Conservation (phyloP, 2,888 invertebrate genomes). For the Ormyrus labotus region DNA sequence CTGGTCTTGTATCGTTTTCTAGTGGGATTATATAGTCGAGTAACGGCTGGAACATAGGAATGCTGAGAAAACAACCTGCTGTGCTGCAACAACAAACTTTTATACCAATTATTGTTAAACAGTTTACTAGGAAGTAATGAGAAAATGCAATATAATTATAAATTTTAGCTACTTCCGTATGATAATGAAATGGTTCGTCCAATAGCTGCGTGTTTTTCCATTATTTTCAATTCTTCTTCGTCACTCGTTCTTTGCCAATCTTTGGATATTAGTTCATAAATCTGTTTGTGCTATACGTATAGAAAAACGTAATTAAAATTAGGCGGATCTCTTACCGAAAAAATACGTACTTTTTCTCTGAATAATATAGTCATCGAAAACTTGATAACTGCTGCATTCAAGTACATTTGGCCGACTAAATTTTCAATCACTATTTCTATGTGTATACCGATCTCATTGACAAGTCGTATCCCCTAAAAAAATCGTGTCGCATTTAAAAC, state of each 20-base stretch:
- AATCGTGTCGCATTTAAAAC: not conserved
- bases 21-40: not conserved
- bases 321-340: not conserved
- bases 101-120: not conserved
- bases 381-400: slow-evolving; percentile 9
- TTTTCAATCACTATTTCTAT: slow-evolving; percentile 33
- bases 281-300: slow-evolving; percentile 15
- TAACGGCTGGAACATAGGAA: slow-evolving; percentile 13
- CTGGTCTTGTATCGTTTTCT: slow-evolving; percentile 21
- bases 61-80: not conserved
- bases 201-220: slow-evolving; percentile 21
- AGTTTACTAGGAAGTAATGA: not conserved
- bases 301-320: not conserved
- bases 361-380: not conserved
- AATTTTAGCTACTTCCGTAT: slow-evolving; percentile 15
- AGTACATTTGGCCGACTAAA: slow-evolving; percentile 8
- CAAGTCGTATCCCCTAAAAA: slow-evolving; percentile 15
- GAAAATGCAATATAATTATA: not conserved
- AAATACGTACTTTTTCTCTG: slow-evolving; percentile 9
- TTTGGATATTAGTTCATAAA: slow-evolving; percentile 29
- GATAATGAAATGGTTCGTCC: slow-evolving; percentile 12
- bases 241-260: slow-evolving; percentile 37
- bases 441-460: slow-evolving; percentile 1
- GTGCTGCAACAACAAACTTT: slow-evolving; percentile 39
- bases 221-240: slow-evolving; percentile 25